Evolutionary conservation across 2,888 invertebrate species (phyloP), one percentile per base, ranked within the genome.

Genomic region (Eucera pruinosa): DNA sequence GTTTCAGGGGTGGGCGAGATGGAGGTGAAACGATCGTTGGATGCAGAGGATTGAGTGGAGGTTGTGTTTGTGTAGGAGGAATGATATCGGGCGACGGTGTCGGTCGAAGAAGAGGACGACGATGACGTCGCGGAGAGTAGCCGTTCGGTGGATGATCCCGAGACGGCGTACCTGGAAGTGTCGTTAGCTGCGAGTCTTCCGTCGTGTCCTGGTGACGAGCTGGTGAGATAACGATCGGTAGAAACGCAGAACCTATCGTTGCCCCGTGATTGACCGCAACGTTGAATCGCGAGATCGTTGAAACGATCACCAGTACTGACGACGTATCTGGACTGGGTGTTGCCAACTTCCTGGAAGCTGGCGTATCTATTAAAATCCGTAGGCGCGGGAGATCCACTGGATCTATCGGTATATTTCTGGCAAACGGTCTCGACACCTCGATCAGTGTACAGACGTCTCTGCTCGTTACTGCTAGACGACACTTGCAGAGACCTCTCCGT

Each of bases 61-160:
- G 80, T 83, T 18, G 78, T 81, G 69, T 76, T 88, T 36, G 81
- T 65, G 43, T 85, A 85, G 6, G 81, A 72, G 9, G 85, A 78
- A 2, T 84, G 85, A 23, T 85, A 83, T 4, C 81, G 30, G n/a
- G 69, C 58, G 30, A 84, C 84, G 25, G 89, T 83, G 47, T 92
- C 91, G 36, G 89, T 88, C n/a, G 88, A 88, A 27, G 90, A 89
- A 45, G 90, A 89, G 20, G 88, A 86, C 50, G 90, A 89, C 2
- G 90, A 87, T 5, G 91, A 89, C 1, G 88, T 89, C 33, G 90
- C 89, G 13, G 89, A 89, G 57, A 92, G 75, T 15, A 92, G 78
- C 55, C 92, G 87, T 55, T 92, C 92, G 30, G 90, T 91, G 23
- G 91, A 90, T 2, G 90, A 89, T 15, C 84, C 86, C 7, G 88